Evolutionary conservation across 2,113 vertebrate species (phyloP).

Genomic region (Trinectes maculatus): DNA sequence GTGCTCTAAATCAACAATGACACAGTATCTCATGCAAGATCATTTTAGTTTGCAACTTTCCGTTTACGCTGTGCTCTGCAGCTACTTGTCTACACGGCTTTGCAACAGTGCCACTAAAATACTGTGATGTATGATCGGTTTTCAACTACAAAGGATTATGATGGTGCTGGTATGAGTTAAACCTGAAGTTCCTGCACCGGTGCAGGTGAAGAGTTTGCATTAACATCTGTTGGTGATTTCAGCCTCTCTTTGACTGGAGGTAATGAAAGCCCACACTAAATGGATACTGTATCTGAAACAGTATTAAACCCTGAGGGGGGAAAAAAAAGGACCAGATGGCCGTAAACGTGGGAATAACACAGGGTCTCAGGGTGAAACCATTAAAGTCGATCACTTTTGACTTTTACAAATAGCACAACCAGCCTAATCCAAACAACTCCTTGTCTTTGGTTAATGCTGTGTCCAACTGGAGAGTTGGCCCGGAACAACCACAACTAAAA

Average conservation of each 20-base stretch:
- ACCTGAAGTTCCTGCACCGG: slow-evolving; percentile 45
- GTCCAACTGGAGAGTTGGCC: slow-evolving; percentile 13
- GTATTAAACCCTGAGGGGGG: slow-evolving; percentile 67
- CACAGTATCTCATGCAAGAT: not conserved
- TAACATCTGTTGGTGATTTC: slow-evolving; percentile 78
- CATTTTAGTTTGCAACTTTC: not conserved
- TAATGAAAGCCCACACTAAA: slow-evolving; percentile 76
- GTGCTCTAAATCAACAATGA: not conserved
- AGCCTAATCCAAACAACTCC: slow-evolving; percentile 44
- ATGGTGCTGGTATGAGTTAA: slow-evolving; percentile 47
- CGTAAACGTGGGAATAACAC: slow-evolving; percentile 68
- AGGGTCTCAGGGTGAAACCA: slow-evolving; percentile 53
- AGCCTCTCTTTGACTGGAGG: slow-evolving; percentile 64
- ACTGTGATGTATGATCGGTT: slow-evolving; percentile 1
- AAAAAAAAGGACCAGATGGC: slow-evolving; percentile 64
- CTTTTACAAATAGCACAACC: slow-evolving; percentile 61
- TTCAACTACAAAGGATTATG: slow-evolving; percentile 14
- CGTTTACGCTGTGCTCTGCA: not conserved
- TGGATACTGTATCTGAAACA: slow-evolving; percentile 75
- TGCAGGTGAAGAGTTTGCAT: slow-evolving; percentile 70
- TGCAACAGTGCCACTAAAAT: slow-evolving; percentile 12
- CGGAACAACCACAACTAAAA: slow-evolving; percentile 43
- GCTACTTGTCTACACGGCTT: not conserved
- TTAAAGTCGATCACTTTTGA: slow-evolving; percentile 70
- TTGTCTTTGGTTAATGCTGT: slow-evolving; percentile 37